These are phyloP conservation scores for Meteorus colon DNA, from an alignment of 2,888 invertebrate genomes.

Conservation along the genomic window DNA sequence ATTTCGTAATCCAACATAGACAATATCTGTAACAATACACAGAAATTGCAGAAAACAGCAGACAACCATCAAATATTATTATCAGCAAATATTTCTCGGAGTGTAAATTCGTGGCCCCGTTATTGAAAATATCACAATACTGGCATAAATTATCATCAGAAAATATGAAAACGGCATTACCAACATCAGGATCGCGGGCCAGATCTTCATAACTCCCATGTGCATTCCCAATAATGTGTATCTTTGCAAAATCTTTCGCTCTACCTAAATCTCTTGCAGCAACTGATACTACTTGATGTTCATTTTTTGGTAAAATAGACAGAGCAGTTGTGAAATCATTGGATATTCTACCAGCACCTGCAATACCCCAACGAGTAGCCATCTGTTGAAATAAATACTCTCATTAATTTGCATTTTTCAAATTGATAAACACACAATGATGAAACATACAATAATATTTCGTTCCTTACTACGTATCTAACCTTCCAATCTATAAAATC, in stretches of 20 bases:
- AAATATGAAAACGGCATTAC: slow-evolving; percentile 71
- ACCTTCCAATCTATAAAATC: too few species aligned
- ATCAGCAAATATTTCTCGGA: too few species aligned
- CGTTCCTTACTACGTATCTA: too few species aligned
- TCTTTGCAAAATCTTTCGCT: slow-evolving; percentile 84
- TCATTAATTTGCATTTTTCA: too few species aligned
- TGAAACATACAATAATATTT: too few species aligned
- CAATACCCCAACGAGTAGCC: slow-evolving; percentile 89
- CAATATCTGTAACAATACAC: not conserved
- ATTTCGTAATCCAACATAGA: slow-evolving; percentile 81
- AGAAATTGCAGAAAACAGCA: too few species aligned
- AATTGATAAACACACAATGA: too few species aligned
- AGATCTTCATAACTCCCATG: slow-evolving; percentile 86
- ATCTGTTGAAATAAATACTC: slow-evolving; percentile 70
- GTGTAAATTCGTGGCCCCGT: too few species aligned
- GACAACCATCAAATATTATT: too few species aligned
- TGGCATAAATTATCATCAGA: too few species aligned
- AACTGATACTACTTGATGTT: slow-evolving; percentile 84
- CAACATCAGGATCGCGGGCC: slow-evolving; percentile 84
- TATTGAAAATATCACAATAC: too few species aligned
- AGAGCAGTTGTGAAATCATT: slow-evolving; percentile 88
- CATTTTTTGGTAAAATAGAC: slow-evolving; percentile 78
- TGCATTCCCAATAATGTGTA: slow-evolving; percentile 81
- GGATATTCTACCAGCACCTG: slow-evolving; percentile 88
- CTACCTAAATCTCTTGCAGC: slow-evolving; percentile 84